Percentiles rank a stretch among this genome's conserved stretches.
Conservation (phyloP, 2,797 vertebrate species). For the Manis pentadactyla region DNA sequence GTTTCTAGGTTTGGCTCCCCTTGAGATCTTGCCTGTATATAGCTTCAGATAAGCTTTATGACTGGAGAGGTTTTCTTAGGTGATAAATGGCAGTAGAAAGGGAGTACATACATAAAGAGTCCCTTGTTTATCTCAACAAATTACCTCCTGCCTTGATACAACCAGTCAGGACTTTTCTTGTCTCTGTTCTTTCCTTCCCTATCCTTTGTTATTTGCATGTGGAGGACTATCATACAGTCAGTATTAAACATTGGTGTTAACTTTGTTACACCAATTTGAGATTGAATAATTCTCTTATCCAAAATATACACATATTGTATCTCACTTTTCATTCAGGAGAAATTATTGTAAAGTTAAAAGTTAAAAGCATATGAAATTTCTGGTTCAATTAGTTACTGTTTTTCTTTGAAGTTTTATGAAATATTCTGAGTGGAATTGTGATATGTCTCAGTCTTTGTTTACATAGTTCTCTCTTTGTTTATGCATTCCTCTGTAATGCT, state of each 20-base stretch:
- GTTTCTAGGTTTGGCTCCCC: not conserved
- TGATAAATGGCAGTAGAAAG: slow-evolving; percentile 77
- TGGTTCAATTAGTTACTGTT: slow-evolving; percentile 60
- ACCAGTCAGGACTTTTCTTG: slow-evolving; percentile 57
- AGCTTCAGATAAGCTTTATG: not conserved
- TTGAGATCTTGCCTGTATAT: not conserved
- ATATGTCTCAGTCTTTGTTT: not conserved
- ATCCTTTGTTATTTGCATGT: slow-evolving; percentile 64
- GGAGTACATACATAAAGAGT: slow-evolving; percentile 67
- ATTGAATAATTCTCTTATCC: slow-evolving; percentile 70
- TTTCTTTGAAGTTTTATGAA: slow-evolving; percentile 34
- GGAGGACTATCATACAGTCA: slow-evolving; percentile 73
- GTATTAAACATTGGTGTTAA: slow-evolving; percentile 78
- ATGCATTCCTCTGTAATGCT: not conserved
- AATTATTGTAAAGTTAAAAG: slow-evolving; percentile 73
- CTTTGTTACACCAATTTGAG: not conserved
- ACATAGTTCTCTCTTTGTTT: not conserved
- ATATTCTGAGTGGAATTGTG: slow-evolving; percentile 10
- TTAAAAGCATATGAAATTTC: slow-evolving; percentile 71
- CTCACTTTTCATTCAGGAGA: slow-evolving; percentile 78
- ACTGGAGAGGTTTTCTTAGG: not conserved
- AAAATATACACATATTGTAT: slow-evolving; percentile 72
- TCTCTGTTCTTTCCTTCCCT: not conserved
- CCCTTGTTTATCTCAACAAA: slow-evolving; percentile 76
- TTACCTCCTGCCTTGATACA: slow-evolving; percentile 70